These are phyloP conservation scores for Syrrhaptes paradoxus DNA, from an alignment of 2,113 vertebrate genomes.

Conservation along the genomic window DNA sequence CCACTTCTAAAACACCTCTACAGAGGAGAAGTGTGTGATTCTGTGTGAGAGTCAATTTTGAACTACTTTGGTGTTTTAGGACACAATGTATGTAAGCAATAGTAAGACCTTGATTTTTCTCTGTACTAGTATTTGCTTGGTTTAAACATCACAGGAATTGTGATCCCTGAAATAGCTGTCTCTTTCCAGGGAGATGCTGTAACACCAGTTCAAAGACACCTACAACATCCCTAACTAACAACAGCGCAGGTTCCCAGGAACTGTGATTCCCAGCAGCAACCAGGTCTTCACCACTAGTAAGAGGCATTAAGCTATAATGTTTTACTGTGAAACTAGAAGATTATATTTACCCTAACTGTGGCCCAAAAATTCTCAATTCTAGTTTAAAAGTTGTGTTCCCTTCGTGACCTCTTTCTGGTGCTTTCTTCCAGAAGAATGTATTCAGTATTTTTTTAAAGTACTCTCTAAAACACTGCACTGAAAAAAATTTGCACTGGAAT, in stretches of 20 bases:
- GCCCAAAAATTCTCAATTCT: background rate
- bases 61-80: background rate
- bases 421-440: background rate
- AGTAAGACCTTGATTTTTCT: background rate
- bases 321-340: background rate
- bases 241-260: background rate
- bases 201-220: background rate
- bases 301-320: background rate
- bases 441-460: background rate
- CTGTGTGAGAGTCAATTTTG: background rate
- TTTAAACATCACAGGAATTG: background rate
- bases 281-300: background rate
- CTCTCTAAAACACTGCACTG: background rate
- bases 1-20: background rate
- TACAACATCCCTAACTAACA: background rate
- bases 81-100: background rate
- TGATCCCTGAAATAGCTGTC: background rate
- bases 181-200: background rate
- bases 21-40: background rate
- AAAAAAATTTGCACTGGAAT: background rate
- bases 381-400: background rate
- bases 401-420: background rate
- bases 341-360: background rate
- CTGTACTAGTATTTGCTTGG: background rate
- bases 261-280: background rate